These are phyloP conservation scores for Naja naja DNA, from an alignment of 2,113 vertebrate genomes.

Conservation along the genomic window DNA sequence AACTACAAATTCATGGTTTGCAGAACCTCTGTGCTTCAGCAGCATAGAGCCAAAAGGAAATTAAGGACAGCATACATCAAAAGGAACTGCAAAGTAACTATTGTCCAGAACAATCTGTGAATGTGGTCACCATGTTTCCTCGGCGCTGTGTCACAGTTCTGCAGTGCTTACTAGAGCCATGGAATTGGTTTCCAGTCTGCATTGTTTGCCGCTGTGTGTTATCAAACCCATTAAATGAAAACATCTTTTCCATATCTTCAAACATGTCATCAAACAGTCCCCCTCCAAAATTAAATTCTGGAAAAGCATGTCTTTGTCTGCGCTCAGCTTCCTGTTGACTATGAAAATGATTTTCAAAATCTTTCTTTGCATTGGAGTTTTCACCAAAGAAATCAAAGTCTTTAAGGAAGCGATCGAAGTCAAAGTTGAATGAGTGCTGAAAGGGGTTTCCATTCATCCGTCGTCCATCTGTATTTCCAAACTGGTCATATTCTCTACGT, in stretches of 20 bases:
- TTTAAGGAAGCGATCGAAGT: slow-evolving; percentile 93
- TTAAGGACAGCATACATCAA: slow-evolving; percentile 9
- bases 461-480: slow-evolving; percentile 74
- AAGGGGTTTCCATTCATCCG: slow-evolving; percentile 71
- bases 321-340: slow-evolving; percentile 76
- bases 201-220: slow-evolving; percentile 65
- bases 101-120: slow-evolving; percentile 90
- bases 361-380: slow-evolving; percentile 79
- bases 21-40: slow-evolving; percentile 49
- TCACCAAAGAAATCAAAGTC: slow-evolving; percentile 85
- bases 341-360: slow-evolving; percentile 89
- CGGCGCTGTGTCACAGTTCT: slow-evolving; percentile 92
- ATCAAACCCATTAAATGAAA: slow-evolving; percentile 85
- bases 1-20: slow-evolving; percentile 63
- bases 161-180: slow-evolving; percentile 85
- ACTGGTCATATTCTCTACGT: slow-evolving; percentile 85
- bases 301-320: slow-evolving; percentile 79
- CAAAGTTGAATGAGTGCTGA: slow-evolving; percentile 86
- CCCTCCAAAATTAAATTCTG: slow-evolving; percentile 81
- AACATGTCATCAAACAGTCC: slow-evolving; percentile 91
- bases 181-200: slow-evolving; percentile 79
- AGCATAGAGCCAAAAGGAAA: slow-evolving; percentile 46
- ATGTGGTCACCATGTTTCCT: slow-evolving; percentile 97
- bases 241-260: slow-evolving; percentile 97
- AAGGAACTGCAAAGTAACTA: slow-evolving; percentile 49